Conservation (phyloP, 2,113 vertebrate species). For the Myiozetetes cayanensis region DNA sequence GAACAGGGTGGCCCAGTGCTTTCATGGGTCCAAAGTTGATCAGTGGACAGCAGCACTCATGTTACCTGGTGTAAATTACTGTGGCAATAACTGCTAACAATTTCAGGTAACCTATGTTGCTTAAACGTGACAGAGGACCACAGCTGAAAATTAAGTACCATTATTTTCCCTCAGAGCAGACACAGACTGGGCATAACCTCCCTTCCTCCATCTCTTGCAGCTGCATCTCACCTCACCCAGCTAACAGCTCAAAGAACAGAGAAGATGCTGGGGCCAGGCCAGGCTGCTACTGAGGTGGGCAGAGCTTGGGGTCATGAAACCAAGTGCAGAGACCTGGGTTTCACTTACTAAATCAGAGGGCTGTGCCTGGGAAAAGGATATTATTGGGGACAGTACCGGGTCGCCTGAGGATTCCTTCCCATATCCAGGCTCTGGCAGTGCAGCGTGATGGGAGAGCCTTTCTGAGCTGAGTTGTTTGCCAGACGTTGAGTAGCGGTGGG, state of each 20-base stretch:
- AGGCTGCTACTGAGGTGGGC: background rate
- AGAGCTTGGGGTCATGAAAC: background rate
- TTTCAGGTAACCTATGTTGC: background rate
- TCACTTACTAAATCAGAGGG: background rate
- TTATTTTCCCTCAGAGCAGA: background rate
- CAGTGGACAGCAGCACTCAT: background rate
- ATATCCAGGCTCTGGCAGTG: background rate
- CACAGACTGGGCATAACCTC: background rate
- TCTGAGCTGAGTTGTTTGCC: background rate
- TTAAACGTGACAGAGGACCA: background rate
- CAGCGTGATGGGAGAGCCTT: background rate
- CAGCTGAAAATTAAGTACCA: background rate
- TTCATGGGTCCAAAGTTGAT: background rate
- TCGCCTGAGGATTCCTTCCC: background rate
- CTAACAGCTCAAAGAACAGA: background rate
- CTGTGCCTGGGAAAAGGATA: background rate
- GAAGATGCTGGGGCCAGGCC: background rate
- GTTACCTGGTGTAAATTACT: background rate
- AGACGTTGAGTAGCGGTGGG: accelerated
- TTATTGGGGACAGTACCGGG: background rate
- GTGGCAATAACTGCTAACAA: background rate
- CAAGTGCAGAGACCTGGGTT: background rate
- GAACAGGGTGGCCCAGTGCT: background rate
- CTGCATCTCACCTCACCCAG: background rate
- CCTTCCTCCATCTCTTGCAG: background rate